These are phyloP conservation scores for Alviniconcha strummeri DNA, from an alignment of 2,888 invertebrate genomes.

Conservation along the genomic window DNA sequence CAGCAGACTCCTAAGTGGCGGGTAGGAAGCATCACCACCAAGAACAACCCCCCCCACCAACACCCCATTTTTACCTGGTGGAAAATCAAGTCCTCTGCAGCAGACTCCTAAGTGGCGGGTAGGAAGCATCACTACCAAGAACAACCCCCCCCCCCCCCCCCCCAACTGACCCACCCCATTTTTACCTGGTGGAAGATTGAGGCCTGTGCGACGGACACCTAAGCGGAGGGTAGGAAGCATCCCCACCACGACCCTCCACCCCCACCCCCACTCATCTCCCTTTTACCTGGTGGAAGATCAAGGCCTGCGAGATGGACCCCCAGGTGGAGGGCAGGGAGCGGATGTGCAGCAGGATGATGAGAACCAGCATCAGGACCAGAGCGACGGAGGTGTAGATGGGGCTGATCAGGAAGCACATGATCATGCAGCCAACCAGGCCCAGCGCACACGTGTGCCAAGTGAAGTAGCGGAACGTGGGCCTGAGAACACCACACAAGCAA, in stretches of 20 bases:
- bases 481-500: slow-evolving; percentile 67
- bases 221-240: too few relatives aligned
- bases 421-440: slow-evolving; percentile 88
- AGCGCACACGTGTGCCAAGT: slow-evolving; percentile 93
- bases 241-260: not conserved
- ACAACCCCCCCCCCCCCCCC: not conserved
- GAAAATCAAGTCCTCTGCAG: too few relatives aligned
- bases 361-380: slow-evolving; percentile 88
- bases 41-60: too few relatives aligned
- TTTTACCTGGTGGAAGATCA: slow-evolving; percentile 95
- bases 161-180: not conserved
- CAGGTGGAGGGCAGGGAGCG: slow-evolving; percentile 90
- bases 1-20: not conserved
- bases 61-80: too few relatives aligned
- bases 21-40: too few relatives aligned
- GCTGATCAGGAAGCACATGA: slow-evolving; percentile 96
- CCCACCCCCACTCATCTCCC: not conserved
- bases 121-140: too few relatives aligned
- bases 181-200: too few relatives aligned
- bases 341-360: slow-evolving; percentile 90
- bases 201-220: too few relatives aligned
- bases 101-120: too few relatives aligned
- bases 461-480: slow-evolving; percentile 97
- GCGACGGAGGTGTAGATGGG: slow-evolving; percentile 92
- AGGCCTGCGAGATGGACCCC: slow-evolving; percentile 99